Conservation (phyloP, 37 sponge, comb jelly and placozoan genomes). For the Chondrosia reniformis region DNA sequence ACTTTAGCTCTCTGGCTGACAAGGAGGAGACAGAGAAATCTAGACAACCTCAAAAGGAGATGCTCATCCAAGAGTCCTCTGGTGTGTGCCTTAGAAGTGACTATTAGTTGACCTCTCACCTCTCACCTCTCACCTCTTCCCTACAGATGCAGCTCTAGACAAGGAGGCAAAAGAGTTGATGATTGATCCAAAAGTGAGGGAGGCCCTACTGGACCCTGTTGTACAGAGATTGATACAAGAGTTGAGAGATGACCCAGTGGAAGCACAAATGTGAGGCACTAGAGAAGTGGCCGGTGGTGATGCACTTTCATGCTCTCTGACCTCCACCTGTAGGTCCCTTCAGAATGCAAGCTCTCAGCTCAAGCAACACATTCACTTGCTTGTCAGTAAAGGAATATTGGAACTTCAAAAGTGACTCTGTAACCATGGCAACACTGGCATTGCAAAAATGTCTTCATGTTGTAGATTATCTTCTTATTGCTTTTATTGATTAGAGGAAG, state of each 20-base stretch:
- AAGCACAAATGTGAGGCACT: conserved; percentile 56
- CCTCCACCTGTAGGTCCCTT: background rate
- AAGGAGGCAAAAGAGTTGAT: conserved; percentile 38
- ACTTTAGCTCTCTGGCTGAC: conserved; percentile 57
- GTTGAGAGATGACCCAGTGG: conserved; percentile 31
- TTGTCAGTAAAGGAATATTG: conserved; percentile 51
- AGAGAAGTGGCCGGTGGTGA: background rate
- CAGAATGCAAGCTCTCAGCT: conserved; percentile 18
- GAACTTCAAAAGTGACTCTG: conserved; percentile 20
- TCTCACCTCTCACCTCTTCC: background rate
- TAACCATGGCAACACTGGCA: too few species aligned
- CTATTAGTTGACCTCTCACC: background rate
- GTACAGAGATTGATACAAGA: conserved; percentile 36
- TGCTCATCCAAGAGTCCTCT: background rate
- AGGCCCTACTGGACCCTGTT: conserved; percentile 39
- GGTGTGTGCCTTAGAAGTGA: background rate
- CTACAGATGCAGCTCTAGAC: conserved; percentile 2
- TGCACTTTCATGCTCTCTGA: background rate
- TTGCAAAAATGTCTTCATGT: background rate
- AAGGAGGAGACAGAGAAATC: conserved; percentile 40
- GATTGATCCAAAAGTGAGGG: conserved; percentile 30
- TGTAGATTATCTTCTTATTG: too few species aligned
- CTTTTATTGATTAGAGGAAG: too few species aligned
- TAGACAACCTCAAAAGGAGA: too few species aligned
- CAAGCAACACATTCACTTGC: conserved; percentile 19